Evolutionary conservation across 2,797 vertebrate genomes (phyloP).

Genomic region (Uromys caudimaculatus): DNA sequence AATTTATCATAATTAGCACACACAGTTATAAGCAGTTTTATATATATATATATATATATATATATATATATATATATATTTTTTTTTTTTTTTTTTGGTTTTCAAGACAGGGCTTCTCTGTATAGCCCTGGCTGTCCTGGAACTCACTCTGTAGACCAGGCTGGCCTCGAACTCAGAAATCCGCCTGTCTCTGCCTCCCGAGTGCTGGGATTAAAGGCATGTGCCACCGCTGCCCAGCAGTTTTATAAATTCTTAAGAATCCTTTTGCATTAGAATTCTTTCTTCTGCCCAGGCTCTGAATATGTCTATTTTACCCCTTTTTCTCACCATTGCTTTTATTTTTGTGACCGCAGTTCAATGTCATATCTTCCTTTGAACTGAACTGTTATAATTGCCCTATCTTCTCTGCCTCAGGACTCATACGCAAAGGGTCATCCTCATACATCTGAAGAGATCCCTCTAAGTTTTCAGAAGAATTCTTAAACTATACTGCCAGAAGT

Average conservation of each 20-base stretch:
- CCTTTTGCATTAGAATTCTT: background rate
- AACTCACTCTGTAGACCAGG: no score
- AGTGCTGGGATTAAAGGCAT: no score
- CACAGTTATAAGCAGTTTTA: background rate
- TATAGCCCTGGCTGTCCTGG: no score
- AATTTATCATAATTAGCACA: background rate
- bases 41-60: no score
- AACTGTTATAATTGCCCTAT: background rate
- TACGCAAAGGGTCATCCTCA: background rate
- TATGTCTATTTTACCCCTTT: background rate
- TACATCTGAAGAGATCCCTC: background rate
- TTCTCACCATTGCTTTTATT: background rate
- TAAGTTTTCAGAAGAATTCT: background rate
- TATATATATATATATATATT: no score
- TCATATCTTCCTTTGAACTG: background rate
- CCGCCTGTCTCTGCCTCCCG: no score
- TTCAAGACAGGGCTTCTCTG: no score
- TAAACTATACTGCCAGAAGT: background rate
- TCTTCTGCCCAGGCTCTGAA: background rate
- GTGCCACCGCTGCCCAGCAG: no score
- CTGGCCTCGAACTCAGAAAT: no score
- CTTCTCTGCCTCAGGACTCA: background rate
- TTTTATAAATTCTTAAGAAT: slow-evolving; percentile 26
- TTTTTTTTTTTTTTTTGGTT: no score
- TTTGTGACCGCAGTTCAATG: background rate